Evolutionary conservation across 2,888 invertebrate species (phyloP).

Genomic region (Caprella mutica): DNA sequence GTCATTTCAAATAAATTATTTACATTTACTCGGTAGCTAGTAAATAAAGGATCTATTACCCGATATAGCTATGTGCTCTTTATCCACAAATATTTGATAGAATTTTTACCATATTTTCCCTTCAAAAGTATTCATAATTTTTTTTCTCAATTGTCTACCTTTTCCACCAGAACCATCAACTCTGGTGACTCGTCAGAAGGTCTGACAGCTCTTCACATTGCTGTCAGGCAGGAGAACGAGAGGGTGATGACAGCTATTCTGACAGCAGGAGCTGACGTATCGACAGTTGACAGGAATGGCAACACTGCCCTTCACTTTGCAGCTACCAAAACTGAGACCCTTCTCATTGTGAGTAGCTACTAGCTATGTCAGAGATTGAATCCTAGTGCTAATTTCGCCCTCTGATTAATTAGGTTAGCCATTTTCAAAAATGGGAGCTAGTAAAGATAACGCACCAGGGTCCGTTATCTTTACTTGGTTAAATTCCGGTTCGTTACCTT

Average conservation of each 20-base stretch:
- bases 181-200: slow-evolving; percentile 18
- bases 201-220: slow-evolving; percentile 24
- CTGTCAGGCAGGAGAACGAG: slow-evolving; percentile 25
- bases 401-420: not conserved
- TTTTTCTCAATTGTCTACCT: too few species aligned
- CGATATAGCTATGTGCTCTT: not conserved
- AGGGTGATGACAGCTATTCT: slow-evolving; percentile 23
- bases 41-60: not conserved
- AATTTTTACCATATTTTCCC: not conserved
- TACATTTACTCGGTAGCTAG: too few species aligned
- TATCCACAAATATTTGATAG: too few species aligned
- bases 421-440: not conserved
- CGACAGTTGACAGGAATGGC: slow-evolving; percentile 16
- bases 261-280: slow-evolving; percentile 18
- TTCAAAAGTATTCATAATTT: not conserved
- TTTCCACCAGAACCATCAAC: slow-evolving; percentile 17
- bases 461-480: too few species aligned
- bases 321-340: slow-evolving; percentile 17
- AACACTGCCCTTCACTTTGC: slow-evolving; percentile 29
- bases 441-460: not conserved
- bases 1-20: too few species aligned
- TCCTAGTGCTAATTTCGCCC: too few species aligned
- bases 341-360: slow-evolving; percentile 21
- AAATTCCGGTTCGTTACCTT: too few species aligned
- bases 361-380: too few species aligned